Conservation (phyloP, 2,888 invertebrate species). For the Hypolimnas misippus region DNA sequence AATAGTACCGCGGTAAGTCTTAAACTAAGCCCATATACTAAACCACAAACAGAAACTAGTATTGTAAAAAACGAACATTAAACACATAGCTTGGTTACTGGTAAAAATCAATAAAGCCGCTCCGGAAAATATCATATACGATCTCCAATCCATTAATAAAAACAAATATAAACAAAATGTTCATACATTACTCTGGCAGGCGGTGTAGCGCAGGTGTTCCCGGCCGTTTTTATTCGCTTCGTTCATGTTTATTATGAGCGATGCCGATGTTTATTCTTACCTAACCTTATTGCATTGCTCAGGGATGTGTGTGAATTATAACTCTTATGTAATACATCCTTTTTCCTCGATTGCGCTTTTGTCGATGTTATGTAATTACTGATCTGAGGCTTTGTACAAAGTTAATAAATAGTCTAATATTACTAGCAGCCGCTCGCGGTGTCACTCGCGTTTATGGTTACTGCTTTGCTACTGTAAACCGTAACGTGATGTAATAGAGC, state of each 20-base stretch:
- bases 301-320: slow-evolving; percentile 34
- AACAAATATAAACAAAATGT: slow-evolving; percentile 4
- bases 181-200: slow-evolving; percentile 6
- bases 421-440: too few species aligned
- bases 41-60: too few species aligned
- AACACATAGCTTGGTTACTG: not conserved
- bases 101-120: not conserved
- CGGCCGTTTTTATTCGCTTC: slow-evolving; percentile 51
- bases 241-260: slow-evolving; percentile 53
- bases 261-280: slow-evolving; percentile 42
- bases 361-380: not conserved
- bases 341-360: slow-evolving; percentile 7
- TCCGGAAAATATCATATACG: not conserved
- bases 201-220: slow-evolving; percentile 42
- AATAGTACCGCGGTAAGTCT: too few species aligned
- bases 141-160: slow-evolving; percentile 4
- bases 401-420: too few species aligned
- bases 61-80: too few species aligned
- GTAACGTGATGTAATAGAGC: too few species aligned
- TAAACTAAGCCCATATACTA: too few species aligned
- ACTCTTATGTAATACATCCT: slow-evolving; percentile 17
- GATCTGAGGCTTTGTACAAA: not conserved
- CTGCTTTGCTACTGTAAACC: too few species aligned
- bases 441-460: too few species aligned
- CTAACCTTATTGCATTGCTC: slow-evolving; percentile 42